Base-by-base conservation (phyloP, 1,140 invertebrate genomes). In the Episyrphus balteatus region DNA sequence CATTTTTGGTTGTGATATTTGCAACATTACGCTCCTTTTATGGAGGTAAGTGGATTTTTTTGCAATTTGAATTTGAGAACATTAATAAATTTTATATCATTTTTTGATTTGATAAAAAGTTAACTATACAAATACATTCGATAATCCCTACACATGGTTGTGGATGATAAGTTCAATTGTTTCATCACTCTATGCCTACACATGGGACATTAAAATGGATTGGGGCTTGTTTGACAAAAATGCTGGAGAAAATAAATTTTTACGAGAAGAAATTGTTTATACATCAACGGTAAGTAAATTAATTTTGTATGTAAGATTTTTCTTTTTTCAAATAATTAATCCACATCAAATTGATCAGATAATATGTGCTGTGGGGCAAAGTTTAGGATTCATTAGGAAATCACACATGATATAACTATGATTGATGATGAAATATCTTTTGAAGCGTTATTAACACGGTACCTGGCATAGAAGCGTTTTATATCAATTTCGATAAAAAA, bases 161-260 rank as follows among this genome's bases (percentile, higher is more conserved):
- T 90, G 85, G 85, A 77, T 92, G 31, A 70, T 78, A 1, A 75
- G 83, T 8, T 81, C 82, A 21, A 66, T 92, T 9, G 66, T 90
- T 1, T 88, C 82, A 44, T 88, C 89, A 0, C 76, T 81, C 40
- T 95, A 93, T 64, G 84, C 88, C 0, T 90, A 90, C 56, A 83
- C 83, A 1, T 98, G 94, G 94, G 94, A 98, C 66, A 83, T 98
- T 6, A 92, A 91, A 70, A 93, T 98, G 89, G 94, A 98, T 78
- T 98, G 94, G 94, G 94, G 95, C 11, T 72, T 98, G n/a, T 84
- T 97, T 51, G 92, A 94, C 62, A 82, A 79, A 48, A 83, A 82
- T 46, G 82, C 88, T 12, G 81, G 84, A 19, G 87, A 95, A 70
- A 92, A 93, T 69, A 79, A 70, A 52, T 81, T 86, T 56, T 71